These are phyloP conservation scores for Bujurquina vittata DNA, from an alignment of 2,113 vertebrate species.

Conservation along the genomic window DNA sequence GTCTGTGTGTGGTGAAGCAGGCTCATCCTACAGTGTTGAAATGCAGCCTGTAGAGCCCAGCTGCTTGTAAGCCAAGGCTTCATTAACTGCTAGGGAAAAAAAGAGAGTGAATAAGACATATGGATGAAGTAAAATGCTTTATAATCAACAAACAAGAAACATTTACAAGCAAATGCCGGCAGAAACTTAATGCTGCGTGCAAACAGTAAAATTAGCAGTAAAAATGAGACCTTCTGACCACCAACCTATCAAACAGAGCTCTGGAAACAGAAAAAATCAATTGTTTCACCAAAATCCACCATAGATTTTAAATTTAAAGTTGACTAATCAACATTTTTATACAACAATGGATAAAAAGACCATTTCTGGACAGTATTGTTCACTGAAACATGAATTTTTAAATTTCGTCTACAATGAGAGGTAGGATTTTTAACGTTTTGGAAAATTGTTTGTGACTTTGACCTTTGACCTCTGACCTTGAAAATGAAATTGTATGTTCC, in stretches of 20 bases:
- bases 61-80: constrained; percentile 19
- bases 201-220: neutral
- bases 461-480: too few relatives aligned
- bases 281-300: neutral
- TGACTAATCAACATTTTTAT: neutral
- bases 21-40: constrained; percentile 44
- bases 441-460: too few relatives aligned
- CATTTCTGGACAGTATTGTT: neutral
- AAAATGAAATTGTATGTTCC: too few relatives aligned
- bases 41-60: constrained; percentile 53
- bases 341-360: neutral
- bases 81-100: constrained; percentile 1
- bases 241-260: neutral
- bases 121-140: neutral
- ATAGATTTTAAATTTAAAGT: constrained; percentile 2
- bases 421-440: too few relatives aligned
- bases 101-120: neutral
- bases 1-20: constrained; percentile 20
- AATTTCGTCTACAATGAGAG: too few relatives aligned
- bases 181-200: neutral
- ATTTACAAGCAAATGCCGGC: neutral
- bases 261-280: neutral
- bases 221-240: neutral
- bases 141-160: constrained; percentile 1
- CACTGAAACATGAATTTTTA: too few relatives aligned